These are phyloP conservation scores for sheep (Ovis aries) DNA, from an alignment of 2,113 vertebrate species.

Conservation along the genomic window DNA sequence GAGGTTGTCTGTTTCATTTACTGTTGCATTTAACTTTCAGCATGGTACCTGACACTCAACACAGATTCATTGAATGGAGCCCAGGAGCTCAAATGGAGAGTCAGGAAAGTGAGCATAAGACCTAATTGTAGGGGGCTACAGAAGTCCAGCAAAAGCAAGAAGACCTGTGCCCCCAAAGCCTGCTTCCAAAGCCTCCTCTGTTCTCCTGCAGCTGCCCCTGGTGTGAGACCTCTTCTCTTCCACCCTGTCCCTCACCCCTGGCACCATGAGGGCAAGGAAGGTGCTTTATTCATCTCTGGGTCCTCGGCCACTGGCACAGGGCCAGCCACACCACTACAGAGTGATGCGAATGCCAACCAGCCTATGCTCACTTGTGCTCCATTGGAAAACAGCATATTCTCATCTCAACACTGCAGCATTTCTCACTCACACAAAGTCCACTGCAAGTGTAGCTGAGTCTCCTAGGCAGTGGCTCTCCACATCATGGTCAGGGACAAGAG, in stretches of 20 bases:
- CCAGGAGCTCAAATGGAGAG: neutral
- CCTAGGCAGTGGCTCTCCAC: neutral
- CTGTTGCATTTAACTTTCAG: conserved; percentile 9
- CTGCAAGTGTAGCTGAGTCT: neutral
- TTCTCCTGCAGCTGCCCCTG: neutral
- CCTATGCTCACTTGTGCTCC: neutral
- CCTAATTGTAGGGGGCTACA: neutral
- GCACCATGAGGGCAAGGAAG: neutral
- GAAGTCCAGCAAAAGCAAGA: neutral
- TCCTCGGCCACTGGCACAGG: neutral
- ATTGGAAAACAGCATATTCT: neutral
- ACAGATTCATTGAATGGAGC: neutral
- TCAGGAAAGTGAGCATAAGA: neutral
- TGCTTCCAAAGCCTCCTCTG: neutral
- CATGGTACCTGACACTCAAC: neutral
- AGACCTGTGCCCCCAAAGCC: neutral
- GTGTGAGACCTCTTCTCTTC: neutral
- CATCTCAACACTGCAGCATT: neutral
- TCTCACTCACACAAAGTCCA: neutral
- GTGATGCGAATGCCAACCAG: neutral
- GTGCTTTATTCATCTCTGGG: neutral
- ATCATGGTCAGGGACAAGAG: neutral
- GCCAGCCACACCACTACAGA: neutral
- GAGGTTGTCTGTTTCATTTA: neutral
- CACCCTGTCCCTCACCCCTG: neutral